Conservation (phyloP, 2,888 invertebrate species). For the Myopa testacea region DNA sequence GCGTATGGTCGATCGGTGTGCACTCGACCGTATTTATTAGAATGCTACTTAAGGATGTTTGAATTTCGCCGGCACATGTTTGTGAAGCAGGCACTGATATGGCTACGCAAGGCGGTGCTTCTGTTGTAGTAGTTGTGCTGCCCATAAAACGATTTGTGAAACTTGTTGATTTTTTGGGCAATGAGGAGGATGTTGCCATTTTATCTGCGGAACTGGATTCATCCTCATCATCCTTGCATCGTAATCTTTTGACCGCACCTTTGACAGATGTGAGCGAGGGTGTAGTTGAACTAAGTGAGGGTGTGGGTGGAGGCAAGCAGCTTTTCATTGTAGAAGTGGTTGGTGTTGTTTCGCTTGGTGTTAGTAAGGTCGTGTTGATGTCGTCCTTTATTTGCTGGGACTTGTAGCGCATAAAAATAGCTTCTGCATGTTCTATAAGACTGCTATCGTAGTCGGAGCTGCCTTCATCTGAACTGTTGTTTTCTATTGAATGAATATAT, state of each 20-base stretch:
- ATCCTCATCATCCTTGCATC: constrained; percentile 65
- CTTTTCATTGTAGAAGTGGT: not conserved
- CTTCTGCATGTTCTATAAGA: constrained; percentile 65
- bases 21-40: constrained; percentile 54
- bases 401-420: constrained; percentile 64
- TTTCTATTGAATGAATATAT: constrained; percentile 52
- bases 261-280: constrained; percentile 63
- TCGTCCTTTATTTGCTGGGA: constrained; percentile 56
- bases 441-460: constrained; percentile 71
- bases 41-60: constrained; percentile 53
- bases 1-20: constrained; percentile 10
- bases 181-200: constrained; percentile 51
- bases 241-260: constrained; percentile 65
- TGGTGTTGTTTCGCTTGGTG: constrained; percentile 15
- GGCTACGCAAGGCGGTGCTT: constrained; percentile 40
- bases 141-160: constrained; percentile 49
- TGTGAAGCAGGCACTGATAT: constrained; percentile 42
- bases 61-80: constrained; percentile 42
- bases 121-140: constrained; percentile 42
- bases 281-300: constrained; percentile 59
- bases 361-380: constrained; percentile 53
- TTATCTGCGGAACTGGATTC: constrained; percentile 51
- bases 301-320: constrained; percentile 29
- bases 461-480: constrained; percentile 70
- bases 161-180: constrained; percentile 63